Base-by-base conservation (phyloP, 2,113 vertebrate species). In the Morone chrysops region DNA sequence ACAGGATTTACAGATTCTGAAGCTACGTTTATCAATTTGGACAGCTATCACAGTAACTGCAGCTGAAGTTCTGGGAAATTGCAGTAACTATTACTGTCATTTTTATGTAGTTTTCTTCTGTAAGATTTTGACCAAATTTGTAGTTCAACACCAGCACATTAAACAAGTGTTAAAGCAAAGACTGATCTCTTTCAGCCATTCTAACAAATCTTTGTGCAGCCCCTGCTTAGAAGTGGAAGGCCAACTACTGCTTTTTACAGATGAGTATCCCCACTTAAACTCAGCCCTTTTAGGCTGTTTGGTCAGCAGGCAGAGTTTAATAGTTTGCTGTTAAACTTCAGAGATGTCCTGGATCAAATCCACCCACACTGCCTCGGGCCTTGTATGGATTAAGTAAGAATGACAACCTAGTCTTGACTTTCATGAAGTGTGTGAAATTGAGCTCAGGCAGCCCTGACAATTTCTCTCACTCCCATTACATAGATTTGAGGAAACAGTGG, bases 391-490 rank as follows among this genome's bases (percentile, higher is more conserved):
- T 82, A 83, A 78, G 68, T 77, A 79, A 80, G 89, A 87, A 85
- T 87, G 90, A 85, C 91, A 89, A 66, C 79, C 54, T 51, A 59
- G 75, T 70, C 89, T 69, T 65, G 50, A 90, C 82, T 87, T 83
- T 88, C 70, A 77, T 82, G 81, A 86, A 92, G 81, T 66, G 89
- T 84, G 65, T 92, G 86, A 91, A 92, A 92, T 89, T 89, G 71
- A 84, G 72, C 81, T 47, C 54, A 73, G 86, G 68, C 75, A 85
- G 70, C 76, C 86, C 82, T 61, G 86, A 89, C 84, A 75, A 48
- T 72, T 72, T 82, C 70, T 61, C 56, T 31, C 51, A 25, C 79
- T 75, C 57, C 69, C 54, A 51, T 80, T 70, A 79, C 74, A 78
- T 17, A 75, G 83, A 79, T 84, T 61, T 80, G 60, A 83, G 81